Conservation (phyloP, 2,113 vertebrate genomes). For the Cryptomyrus ogoouensis region DNA sequence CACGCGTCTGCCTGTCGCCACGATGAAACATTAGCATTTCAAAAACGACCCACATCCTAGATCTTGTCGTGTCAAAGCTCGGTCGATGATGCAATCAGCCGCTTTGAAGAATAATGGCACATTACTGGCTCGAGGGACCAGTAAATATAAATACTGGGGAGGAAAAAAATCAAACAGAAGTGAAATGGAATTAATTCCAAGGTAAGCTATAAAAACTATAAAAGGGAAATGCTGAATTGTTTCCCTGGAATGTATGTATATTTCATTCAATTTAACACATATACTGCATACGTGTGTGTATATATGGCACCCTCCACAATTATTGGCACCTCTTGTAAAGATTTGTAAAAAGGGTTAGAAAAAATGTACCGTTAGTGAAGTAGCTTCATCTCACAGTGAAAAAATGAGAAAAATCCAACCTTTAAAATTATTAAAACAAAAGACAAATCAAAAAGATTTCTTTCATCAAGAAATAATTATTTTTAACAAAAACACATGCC, state of each 20-base stretch:
- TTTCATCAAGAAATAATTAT: too few relatives aligned
- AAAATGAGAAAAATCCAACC: too few relatives aligned
- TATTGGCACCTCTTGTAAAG: too few relatives aligned
- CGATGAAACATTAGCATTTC: slow-evolving; percentile 9
- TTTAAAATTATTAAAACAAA: too few relatives aligned
- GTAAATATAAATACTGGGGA: not conserved
- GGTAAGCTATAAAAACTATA: not conserved
- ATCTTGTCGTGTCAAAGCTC: not conserved
- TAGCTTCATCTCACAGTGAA: too few relatives aligned
- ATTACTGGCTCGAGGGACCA: not conserved
- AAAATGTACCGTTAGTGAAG: too few relatives aligned
- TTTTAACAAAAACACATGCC: too few relatives aligned
- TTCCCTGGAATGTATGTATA: not conserved
- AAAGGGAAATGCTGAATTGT: not conserved
- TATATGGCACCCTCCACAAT: not conserved
- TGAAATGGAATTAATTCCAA: not conserved
- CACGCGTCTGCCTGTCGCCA: not conserved
- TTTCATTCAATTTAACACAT: not conserved
- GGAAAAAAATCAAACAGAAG: not conserved
- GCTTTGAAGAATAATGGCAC: slow-evolving; percentile 17
- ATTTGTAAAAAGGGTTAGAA: too few relatives aligned
- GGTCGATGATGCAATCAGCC: slow-evolving; percentile 18
- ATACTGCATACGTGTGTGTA: not conserved
- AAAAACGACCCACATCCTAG: not conserved
- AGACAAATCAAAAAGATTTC: too few relatives aligned